Evolutionary conservation across 2,797 vertebrate genomes (phyloP).

Genomic region (Lithobates sylvaticus): DNA sequence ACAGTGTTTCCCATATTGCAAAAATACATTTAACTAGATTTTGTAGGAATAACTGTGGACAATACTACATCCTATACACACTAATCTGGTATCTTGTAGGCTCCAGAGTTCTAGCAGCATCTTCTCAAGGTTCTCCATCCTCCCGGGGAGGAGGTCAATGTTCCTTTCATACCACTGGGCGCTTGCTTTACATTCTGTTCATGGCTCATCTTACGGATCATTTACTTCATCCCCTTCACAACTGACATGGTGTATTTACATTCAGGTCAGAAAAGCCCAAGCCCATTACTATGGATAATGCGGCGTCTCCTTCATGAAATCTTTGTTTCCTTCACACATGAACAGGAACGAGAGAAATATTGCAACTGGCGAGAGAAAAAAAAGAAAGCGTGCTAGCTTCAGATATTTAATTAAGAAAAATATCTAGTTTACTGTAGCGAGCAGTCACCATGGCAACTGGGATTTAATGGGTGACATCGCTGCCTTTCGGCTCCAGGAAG

Average conservation of each 20-base stretch:
- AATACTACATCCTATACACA: no score
- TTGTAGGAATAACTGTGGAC: no score
- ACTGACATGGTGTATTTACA: conserved; percentile 13
- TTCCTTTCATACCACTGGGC: no score
- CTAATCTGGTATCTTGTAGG: no score
- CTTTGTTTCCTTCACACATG: not conserved
- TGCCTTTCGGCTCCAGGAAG: conserved; percentile 5
- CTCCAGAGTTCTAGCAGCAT: no score
- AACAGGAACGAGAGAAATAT: not conserved
- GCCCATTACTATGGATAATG: conserved; percentile 5
- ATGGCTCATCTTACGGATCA: not conserved
- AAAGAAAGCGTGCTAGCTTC: not conserved
- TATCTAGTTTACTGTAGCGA: conserved; percentile 8
- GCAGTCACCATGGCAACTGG: conserved; percentile 31
- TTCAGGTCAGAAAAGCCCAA: not conserved
- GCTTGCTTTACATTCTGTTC: not conserved
- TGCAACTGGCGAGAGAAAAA: not conserved
- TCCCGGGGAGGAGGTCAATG: no score
- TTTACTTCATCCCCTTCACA: not conserved
- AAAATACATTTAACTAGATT: no score
- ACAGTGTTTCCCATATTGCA: no score
- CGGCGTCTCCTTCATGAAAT: not conserved
- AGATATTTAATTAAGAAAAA: conserved; percentile 35
- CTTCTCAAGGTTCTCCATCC: no score
- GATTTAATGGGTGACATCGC: not conserved